These are phyloP conservation scores for Caenorhabditis imperialis DNA, from an alignment of 2,888 invertebrate species.

Conservation along the genomic window DNA sequence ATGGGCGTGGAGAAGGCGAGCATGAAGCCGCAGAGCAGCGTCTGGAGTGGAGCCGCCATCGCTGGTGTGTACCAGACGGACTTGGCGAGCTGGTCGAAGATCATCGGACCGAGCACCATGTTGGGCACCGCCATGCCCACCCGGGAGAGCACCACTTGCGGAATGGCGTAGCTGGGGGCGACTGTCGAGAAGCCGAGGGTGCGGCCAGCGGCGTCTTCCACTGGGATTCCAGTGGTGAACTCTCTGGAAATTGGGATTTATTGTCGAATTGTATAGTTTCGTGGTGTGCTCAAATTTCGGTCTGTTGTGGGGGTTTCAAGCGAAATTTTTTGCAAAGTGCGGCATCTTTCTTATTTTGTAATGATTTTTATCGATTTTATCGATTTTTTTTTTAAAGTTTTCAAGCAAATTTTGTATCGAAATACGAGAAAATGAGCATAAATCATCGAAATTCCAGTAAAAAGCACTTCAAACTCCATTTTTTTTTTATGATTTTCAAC, in stretches of 20 bases:
- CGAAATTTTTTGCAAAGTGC: too few species aligned
- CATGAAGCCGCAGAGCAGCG: conserved; percentile 78
- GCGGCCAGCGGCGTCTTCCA: conserved; percentile 55
- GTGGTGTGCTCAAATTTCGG: background rate
- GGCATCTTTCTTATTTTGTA: too few species aligned
- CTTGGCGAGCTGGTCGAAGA: conserved; percentile 38
- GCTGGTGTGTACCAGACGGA: conserved; percentile 45
- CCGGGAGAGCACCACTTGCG: conserved; percentile 89
- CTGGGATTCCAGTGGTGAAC: conserved; percentile 59
- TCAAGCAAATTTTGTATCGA: too few species aligned
- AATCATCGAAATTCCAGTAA: too few species aligned
- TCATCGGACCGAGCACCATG: conserved; percentile 62
- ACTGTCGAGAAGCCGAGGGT: conserved; percentile 79
- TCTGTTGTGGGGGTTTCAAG: too few species aligned
- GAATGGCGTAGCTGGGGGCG: conserved; percentile 85
- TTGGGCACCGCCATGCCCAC: conserved; percentile 93
- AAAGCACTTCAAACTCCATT: too few species aligned
- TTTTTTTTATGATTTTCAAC: too few species aligned
- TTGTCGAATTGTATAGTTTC: background rate
- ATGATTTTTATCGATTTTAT: too few species aligned
- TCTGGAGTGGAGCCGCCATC: conserved; percentile 64
- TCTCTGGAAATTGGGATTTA: conserved; percentile 60
- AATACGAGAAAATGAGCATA: too few species aligned
- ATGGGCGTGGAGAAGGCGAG: conserved; percentile 93
- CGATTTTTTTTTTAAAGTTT: too few species aligned